Base-by-base conservation (phyloP, 2,113 vertebrate species). In the Capreolus pygargus region DNA sequence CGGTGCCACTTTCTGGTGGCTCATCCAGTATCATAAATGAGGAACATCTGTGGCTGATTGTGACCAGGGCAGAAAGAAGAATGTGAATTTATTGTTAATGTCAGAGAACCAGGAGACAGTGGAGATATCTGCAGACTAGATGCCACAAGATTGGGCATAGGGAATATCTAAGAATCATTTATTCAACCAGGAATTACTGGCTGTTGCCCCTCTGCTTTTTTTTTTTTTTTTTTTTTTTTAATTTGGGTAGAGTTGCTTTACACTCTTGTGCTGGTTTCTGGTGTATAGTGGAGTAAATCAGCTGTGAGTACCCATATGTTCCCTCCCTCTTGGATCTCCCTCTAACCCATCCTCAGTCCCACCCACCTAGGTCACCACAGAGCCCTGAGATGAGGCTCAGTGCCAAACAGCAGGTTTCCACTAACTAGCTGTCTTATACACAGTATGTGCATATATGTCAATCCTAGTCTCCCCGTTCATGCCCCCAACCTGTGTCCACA, bases 71-170 rank as follows among this genome's bases (percentile, higher is more conserved):
- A 55, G 16, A 70, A 85, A 70, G 60, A 58, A 33, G 45, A 84
- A 57, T 43, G 36, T 61, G 10, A 25, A 21, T n/a, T 57, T 81
- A 6, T 33, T 28, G 21, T 57, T 88, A 6, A 28, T 27, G 61
- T 11, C 10, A 76, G 61, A 54, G 33, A 74, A 45, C 4, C 21
- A 54, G 25, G 25, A 28, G 33, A 55, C 30, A 3, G 0, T 15
- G 13, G 2, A 54, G 23, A 8, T 86, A 47, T 33, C 25, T 21
- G 21, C 4, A 79, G 39, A 58, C 19, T 30, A 11, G 17, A 27
- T 39, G 1, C 16, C 19, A 16, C 0, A 28, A 83, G 16, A 76
- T 1, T 43, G 6, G 64, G 5, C 19, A 5, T 1, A 13, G 13
- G 78, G 7, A 52, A 33, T 39, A 13, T 28, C 10, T 87, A 23